These are phyloP conservation scores for Leucopternis melanops DNA, from an alignment of 2,113 vertebrate species.

Conservation along the genomic window DNA sequence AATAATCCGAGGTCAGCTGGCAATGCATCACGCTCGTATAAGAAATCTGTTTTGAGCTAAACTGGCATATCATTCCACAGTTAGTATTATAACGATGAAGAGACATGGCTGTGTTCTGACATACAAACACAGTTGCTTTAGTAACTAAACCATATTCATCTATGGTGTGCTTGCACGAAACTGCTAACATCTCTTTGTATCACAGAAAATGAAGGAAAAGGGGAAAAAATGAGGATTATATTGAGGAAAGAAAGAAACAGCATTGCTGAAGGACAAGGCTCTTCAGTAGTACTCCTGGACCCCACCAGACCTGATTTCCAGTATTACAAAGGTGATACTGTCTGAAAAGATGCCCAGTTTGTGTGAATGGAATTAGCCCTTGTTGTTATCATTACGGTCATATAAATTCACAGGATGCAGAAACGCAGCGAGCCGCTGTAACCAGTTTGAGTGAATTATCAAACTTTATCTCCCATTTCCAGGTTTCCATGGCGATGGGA, in stretches of 20 bases:
- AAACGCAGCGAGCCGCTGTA: background rate
- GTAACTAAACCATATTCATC: background rate
- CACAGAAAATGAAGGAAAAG: background rate
- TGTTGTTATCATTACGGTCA: accelerated
- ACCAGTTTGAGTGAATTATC: background rate
- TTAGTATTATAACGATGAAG: background rate
- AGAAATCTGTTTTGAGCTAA: background rate
- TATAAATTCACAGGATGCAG: background rate
- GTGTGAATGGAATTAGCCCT: background rate
- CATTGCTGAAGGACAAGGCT: background rate
- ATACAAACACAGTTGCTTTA: background rate
- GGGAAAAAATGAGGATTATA: too few relatives aligned
- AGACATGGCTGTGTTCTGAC: background rate
- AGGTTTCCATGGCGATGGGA: slow-evolving; percentile 29
- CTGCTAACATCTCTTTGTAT: background rate
- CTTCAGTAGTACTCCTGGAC: accelerated
- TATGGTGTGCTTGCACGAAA: background rate
- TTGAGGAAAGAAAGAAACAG: background rate
- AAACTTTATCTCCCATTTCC: background rate
- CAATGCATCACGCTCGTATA: background rate
- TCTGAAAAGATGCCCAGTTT: background rate
- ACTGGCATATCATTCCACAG: background rate
- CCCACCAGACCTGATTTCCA: too few relatives aligned
- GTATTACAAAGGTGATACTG: accelerated
- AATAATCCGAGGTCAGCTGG: background rate